Base-by-base conservation (phyloP, 2,113 vertebrate genomes). In the Cheilinus undulatus region DNA sequence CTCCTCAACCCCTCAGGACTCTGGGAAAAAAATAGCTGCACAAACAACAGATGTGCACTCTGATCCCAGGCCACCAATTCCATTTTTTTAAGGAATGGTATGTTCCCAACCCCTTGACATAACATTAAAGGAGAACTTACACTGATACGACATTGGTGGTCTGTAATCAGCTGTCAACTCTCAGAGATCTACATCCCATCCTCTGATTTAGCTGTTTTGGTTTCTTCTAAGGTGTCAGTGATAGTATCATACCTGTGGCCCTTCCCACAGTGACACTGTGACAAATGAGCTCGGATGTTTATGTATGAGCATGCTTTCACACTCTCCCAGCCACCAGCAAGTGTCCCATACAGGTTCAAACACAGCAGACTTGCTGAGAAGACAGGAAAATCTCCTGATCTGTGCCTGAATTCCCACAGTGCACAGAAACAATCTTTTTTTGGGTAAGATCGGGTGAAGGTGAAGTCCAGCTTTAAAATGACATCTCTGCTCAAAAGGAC, bases 21-120 rank as follows among this genome's bases (percentile, higher is more conserved):
- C 30, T 51, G 69, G 56, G 24, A 27, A 26, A 51, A 40, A 43
- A 57, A 65, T 32, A 69, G 27, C 70, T 85, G 71, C 49, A 69
- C 72, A 87, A 87, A 86, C 76, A 87, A 73, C 84, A 88, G 80
- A 86, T 88, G 83, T 84, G 58, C 2, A 17, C 73, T 83, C 48
- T 60, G 78, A 69, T 85, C 87, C 65, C 65, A 61, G 76, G 42
- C 73, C 68, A 38, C 74, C 58, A 27, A 43, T 50, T 86, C 42
- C 32, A 73, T 67, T 76, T 73, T 36, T 45, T 69, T 30, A 80
- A 80, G 62, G 54, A 76, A 76, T 65, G 58, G 19, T 67, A 68
- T 84, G 71, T 80, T 81, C 56, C 30, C 48, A 73, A 68, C 62
- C 58, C 13, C 48, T 64, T 74, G 70, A 77, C 54, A 45, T 51